These are phyloP conservation scores for Brachionus calyciflorus DNA, from an alignment of 1,140 invertebrate genomes.

Conservation along the genomic window DNA sequence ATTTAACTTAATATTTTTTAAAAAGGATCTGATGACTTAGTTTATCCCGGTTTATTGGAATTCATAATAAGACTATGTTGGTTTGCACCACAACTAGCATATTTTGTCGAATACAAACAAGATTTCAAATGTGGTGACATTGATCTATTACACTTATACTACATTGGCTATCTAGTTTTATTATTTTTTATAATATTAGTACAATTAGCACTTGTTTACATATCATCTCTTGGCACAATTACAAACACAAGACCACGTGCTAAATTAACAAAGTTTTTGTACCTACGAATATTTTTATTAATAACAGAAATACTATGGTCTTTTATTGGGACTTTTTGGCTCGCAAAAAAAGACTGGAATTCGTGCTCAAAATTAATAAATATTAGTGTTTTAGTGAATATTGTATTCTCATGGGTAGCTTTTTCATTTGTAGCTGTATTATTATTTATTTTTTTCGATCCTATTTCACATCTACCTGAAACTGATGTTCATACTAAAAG, in stretches of 20 bases:
- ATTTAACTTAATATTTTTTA: not conserved
- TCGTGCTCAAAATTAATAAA: conserved; percentile 6
- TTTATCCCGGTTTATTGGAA: conserved; percentile 28
- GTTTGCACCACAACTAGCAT: conserved; percentile 12
- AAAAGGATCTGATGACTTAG: conserved; percentile 35
- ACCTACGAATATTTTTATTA: not conserved
- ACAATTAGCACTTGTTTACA: not conserved
- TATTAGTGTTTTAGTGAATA: not conserved
- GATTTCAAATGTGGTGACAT: conserved; percentile 28
- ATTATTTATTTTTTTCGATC: conserved; percentile 18
- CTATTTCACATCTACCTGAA: conserved; percentile 27
- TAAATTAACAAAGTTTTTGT: not conserved
- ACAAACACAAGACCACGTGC: not conserved
- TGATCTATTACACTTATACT: conserved; percentile 27
- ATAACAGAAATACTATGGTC: conserved; percentile 5
- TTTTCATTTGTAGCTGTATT: not conserved
- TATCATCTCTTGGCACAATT: conserved; percentile 20
- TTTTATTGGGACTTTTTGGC: conserved; percentile 12
- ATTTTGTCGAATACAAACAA: conserved; percentile 15
- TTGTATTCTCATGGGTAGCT: conserved; percentile 9
- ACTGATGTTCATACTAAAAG: conserved; percentile 1
- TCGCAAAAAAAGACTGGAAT: conserved; percentile 9
- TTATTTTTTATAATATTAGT: not conserved
- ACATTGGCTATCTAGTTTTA: conserved; percentile 9
- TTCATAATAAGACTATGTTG: not conserved